Conservation (phyloP, 2,113 vertebrate genomes). For the Indicator maculatus region DNA sequence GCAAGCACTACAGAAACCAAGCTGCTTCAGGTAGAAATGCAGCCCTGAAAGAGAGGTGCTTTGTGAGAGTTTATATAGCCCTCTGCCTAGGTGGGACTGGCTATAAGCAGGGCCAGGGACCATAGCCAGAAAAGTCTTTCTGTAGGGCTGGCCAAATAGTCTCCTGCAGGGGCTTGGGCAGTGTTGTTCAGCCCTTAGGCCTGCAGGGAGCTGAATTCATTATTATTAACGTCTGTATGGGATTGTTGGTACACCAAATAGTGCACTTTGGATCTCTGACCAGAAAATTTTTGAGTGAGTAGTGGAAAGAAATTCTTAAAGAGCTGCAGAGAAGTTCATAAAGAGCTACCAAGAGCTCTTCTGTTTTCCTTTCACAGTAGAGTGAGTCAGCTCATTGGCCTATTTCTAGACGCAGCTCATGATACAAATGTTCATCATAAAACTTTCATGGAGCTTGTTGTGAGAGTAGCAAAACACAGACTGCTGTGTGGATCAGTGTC, state of each 20-base stretch:
- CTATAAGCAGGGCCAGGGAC: neutral
- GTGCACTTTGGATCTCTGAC: neutral
- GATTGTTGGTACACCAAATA: neutral
- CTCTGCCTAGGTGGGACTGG: neutral
- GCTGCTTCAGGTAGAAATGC: rapidly evolving
- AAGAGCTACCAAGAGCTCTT: neutral
- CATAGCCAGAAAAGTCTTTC: neutral
- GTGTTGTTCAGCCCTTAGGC: neutral
- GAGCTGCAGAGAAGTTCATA: neutral
- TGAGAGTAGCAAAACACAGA: neutral
- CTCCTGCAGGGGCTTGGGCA: neutral
- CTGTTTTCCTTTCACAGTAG: neutral
- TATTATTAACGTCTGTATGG: neutral
- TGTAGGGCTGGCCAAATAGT: neutral
- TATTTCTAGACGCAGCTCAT: neutral
- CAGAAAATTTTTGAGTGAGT: neutral
- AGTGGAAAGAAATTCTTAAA: neutral
- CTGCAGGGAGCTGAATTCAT: neutral
- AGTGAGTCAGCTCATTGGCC: neutral
- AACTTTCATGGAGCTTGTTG: neutral
- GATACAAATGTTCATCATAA: neutral
- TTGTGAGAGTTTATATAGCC: neutral
- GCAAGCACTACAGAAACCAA: rapidly evolving
- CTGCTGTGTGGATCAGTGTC: neutral
- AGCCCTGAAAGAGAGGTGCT: rapidly evolving